Evolutionary conservation across 2,113 vertebrate species (phyloP).

Genomic region (Taxidea taxus): DNA sequence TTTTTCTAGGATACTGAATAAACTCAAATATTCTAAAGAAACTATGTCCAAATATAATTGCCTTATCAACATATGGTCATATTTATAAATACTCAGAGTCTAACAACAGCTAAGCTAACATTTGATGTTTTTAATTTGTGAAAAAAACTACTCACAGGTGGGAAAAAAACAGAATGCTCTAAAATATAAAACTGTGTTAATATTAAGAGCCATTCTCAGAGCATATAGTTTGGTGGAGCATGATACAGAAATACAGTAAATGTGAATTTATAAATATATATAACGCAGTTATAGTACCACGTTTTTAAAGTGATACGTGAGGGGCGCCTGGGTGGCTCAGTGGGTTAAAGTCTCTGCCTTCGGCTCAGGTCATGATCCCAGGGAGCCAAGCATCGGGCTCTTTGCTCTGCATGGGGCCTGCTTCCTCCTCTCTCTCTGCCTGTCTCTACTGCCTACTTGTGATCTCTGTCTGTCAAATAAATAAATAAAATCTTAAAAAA

Average conservation of each 20-base stretch:
- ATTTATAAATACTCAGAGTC: background rate
- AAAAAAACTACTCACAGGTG: background rate
- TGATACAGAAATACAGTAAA: background rate
- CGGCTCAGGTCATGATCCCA: too few relatives aligned
- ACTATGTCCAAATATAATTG: background rate
- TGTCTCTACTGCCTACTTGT: too few relatives aligned
- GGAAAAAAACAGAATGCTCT: slow-evolving; percentile 21
- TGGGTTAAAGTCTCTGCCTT: too few relatives aligned
- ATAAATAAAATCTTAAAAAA: too few relatives aligned
- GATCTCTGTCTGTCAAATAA: too few relatives aligned
- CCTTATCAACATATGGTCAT: background rate
- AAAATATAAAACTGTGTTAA: background rate
- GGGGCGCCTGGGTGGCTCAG: too few relatives aligned
- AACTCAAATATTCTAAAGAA: slow-evolving; percentile 20
- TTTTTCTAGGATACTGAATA: background rate
- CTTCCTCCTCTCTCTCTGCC: too few relatives aligned
- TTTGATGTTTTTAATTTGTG: slow-evolving; percentile 16
- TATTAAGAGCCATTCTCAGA: background rate
- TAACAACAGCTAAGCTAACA: background rate
- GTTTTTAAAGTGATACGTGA: background rate
- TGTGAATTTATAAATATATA: background rate
- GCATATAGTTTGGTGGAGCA: background rate
- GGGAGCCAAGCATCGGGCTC: too few relatives aligned
- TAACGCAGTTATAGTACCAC: background rate
- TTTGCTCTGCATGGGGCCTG: too few relatives aligned